phyloP scores from a whole-genome alignment of 2,888 invertebrate species.

The Andrena minutula region DNA sequence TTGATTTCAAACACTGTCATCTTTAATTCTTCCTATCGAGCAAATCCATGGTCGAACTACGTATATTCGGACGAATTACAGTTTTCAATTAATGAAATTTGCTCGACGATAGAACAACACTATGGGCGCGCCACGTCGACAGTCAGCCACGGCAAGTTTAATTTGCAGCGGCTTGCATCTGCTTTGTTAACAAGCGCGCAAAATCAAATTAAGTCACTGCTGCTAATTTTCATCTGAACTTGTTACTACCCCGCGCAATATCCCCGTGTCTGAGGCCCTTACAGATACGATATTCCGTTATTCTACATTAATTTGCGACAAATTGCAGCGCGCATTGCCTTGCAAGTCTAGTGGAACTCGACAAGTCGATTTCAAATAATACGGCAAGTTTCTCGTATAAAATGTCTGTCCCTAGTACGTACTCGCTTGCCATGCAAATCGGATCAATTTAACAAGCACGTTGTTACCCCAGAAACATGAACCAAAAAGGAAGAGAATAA shows the following conservation, averaged over 20 bases:
- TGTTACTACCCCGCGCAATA: neutral
- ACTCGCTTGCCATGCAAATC: neutral
- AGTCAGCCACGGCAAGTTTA: slow-evolving; percentile 16
- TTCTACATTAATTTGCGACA: neutral
- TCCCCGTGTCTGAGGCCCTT: neutral
- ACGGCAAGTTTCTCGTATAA: neutral
- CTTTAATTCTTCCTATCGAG: neutral
- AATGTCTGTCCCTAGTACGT: neutral
- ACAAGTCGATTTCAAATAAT: neutral
- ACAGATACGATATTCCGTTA: neutral
- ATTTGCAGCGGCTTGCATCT: slow-evolving; percentile 22
- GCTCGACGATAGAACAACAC: neutral
- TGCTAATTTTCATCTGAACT: slow-evolving; percentile 16
- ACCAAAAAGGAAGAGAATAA: neutral
- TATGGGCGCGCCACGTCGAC: slow-evolving; percentile 13
- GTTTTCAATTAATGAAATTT: slow-evolving; percentile 25
- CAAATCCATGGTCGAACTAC: neutral
- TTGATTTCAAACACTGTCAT: neutral
- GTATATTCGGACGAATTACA: slow-evolving; percentile 27
- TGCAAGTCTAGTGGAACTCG: neutral
- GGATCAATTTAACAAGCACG: neutral
- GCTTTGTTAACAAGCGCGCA: slow-evolving; percentile 27
- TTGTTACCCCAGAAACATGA: neutral
- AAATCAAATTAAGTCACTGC: slow-evolving; percentile 33
- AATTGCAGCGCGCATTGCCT: neutral